A percentile compares a stretch with the other conserved stretches of the same genome.
Conservation (phyloP, 2,113 vertebrate genomes). For the Melanocharis versteri region DNA sequence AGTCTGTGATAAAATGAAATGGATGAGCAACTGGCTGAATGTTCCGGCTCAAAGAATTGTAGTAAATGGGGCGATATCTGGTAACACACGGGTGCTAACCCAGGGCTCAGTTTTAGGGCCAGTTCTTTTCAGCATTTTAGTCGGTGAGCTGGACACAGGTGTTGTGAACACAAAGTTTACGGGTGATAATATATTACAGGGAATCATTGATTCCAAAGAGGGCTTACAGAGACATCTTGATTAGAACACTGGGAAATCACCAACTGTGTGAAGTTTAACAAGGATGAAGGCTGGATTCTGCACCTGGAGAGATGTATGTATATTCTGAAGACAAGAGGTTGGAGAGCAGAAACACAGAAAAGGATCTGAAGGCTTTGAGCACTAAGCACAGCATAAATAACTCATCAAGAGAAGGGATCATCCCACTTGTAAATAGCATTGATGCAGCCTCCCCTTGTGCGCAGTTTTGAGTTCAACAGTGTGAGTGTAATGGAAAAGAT, state of each 20-base stretch:
- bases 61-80: not conserved
- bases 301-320: accelerated
- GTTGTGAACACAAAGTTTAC: not conserved
- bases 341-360: not conserved
- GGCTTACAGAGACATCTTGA: not conserved
- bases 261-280: not conserved
- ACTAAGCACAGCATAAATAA: not conserved
- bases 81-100: not conserved
- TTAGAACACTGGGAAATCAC: not conserved
- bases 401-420: not conserved
- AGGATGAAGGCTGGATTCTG: not conserved
- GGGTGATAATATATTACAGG: not conserved
- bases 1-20: not conserved
- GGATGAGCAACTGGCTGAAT: accelerated
- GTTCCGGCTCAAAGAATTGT: not conserved
- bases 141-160: not conserved
- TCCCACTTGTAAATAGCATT: not conserved
- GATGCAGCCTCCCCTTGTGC: not conserved
- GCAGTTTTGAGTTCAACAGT: not conserved
- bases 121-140: not conserved
- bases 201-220: not conserved
- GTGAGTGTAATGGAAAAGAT: not conserved
- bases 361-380: not conserved
- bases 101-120: not conserved
- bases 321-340: not conserved